Conservation (phyloP, 1,140 invertebrate species). For the Xylocopa sonorina region DNA sequence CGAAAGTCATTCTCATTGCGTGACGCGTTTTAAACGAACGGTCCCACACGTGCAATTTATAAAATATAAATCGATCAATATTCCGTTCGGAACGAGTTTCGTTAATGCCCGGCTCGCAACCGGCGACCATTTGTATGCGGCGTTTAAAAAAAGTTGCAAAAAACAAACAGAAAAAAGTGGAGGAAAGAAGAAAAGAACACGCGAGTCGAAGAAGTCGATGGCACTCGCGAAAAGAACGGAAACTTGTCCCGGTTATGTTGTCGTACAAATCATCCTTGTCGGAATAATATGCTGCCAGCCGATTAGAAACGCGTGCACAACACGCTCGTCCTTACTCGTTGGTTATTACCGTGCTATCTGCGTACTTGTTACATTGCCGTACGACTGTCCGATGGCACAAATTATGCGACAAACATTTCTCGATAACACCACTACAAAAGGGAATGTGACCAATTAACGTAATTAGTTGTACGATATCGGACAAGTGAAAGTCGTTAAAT, state of each 20-base stretch:
- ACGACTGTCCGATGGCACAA: not conserved
- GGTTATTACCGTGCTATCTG: not conserved
- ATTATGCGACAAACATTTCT: not conserved
- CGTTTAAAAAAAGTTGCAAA: not conserved
- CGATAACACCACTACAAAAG: too few relatives aligned
- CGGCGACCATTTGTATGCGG: not conserved
- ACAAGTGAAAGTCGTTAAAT: not conserved
- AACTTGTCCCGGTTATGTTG: not conserved
- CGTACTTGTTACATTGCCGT: not conserved
- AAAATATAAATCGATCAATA: constrained; percentile 50
- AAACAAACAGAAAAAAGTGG: too few relatives aligned
- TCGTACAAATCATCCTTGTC: not conserved
- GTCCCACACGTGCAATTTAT: constrained; percentile 40
- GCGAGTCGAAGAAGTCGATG: not conserved
- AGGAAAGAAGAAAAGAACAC: too few relatives aligned
- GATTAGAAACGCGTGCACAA: not conserved
- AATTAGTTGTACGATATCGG: not conserved
- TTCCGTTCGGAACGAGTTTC: constrained; percentile 28
- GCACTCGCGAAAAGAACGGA: not conserved
- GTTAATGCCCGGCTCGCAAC: not conserved
- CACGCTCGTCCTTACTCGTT: not conserved
- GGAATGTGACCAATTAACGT: not conserved
- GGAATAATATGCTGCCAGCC: not conserved
- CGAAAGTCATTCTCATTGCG: constrained; percentile 36
- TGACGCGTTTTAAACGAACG: constrained; percentile 36